Evolutionary conservation across 2,797 vertebrate genomes (phyloP).

Genomic region (Aeoliscus strigatus): DNA sequence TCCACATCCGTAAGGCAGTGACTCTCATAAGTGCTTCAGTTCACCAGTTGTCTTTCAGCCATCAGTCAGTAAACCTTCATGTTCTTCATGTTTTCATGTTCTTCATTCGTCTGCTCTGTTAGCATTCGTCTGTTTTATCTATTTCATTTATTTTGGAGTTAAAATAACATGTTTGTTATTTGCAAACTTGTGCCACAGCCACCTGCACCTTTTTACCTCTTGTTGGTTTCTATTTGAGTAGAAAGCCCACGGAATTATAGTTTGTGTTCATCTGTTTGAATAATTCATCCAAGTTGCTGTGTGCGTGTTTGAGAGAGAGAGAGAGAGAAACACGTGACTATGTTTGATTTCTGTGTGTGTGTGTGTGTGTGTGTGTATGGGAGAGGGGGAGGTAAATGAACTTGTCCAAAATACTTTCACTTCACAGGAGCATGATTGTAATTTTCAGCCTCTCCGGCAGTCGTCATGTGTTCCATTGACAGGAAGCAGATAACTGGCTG

Average conservation of each 20-base stretch:
- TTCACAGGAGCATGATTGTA: constrained; percentile 54
- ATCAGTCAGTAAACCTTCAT: too few relatives aligned
- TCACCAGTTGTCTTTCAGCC: too few relatives aligned
- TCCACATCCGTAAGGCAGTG: too few relatives aligned
- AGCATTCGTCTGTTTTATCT: too few relatives aligned
- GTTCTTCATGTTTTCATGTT: too few relatives aligned
- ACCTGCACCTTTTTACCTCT: constrained; percentile 24
- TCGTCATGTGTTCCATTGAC: constrained; percentile 57
- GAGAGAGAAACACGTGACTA: too few relatives aligned
- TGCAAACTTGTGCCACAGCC: constrained; percentile 9
- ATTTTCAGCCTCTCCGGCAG: constrained; percentile 60
- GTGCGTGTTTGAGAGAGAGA: too few relatives aligned
- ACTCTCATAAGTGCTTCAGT: too few relatives aligned
- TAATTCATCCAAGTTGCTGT: constrained; percentile 52
- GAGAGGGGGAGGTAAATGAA: constrained; percentile 21
- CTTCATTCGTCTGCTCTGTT: too few relatives aligned
- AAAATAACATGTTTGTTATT: too few relatives aligned
- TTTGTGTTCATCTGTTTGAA: constrained; percentile 57
- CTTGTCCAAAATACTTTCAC: constrained; percentile 56
- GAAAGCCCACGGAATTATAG: constrained; percentile 39
- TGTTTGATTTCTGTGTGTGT: too few relatives aligned
- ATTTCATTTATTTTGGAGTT: too few relatives aligned
- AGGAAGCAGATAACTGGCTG: constrained; percentile 47
- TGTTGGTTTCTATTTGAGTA: constrained; percentile 32
- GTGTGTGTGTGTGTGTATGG: constrained; percentile 10